Conservation (phyloP, 2,113 vertebrate species). For the Leptosomus discolor region DNA sequence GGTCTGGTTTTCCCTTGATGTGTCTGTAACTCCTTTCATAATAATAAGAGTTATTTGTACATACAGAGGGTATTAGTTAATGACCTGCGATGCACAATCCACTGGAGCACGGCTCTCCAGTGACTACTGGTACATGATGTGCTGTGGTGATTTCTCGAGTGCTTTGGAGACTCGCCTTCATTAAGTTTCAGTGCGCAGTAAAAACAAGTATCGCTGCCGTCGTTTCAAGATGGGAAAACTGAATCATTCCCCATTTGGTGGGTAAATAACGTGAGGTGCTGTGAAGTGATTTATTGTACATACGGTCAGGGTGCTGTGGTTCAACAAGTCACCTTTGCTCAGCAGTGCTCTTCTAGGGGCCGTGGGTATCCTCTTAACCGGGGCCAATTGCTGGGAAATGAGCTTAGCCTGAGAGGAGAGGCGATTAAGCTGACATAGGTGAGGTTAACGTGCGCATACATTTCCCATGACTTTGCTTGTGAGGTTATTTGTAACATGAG, state of each 20-base stretch:
- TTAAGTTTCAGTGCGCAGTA: rapidly evolving
- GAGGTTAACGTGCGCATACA: neutral
- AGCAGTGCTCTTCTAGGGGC: rapidly evolving
- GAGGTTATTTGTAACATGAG: neutral
- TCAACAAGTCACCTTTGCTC: neutral
- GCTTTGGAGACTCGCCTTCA: neutral
- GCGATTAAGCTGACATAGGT: neutral
- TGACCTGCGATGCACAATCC: neutral
- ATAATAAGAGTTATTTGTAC: neutral
- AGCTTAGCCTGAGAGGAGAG: neutral
- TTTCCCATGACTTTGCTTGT: neutral
- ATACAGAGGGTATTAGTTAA: neutral
- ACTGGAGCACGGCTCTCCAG: rapidly evolving
- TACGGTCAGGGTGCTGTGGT: neutral
- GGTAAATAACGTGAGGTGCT: neutral
- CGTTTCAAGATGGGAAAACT: neutral
- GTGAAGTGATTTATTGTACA: neutral
- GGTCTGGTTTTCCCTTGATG: conserved; percentile 1
- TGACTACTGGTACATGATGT: neutral
- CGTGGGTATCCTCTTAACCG: neutral
- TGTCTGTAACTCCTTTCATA: neutral
- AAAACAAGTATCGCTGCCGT: neutral
- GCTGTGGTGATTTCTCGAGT: neutral
- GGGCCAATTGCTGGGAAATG: neutral
- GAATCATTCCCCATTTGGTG: neutral